Conservation (phyloP, 2,797 vertebrate genomes). For the Notoglanidium macrostoma region DNA sequence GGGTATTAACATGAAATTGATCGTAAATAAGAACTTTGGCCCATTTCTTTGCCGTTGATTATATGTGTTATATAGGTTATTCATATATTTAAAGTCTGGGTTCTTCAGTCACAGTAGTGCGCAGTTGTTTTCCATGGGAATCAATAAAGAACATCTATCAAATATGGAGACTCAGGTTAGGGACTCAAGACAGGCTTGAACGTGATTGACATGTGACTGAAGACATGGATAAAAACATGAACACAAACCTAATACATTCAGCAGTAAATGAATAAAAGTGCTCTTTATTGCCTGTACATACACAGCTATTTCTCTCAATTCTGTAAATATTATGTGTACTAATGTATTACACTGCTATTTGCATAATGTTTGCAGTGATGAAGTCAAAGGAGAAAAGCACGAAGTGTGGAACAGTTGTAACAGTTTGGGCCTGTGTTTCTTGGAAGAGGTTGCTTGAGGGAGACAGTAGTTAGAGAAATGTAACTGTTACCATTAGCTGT, state of each 20-base stretch:
- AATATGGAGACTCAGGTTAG: neutral
- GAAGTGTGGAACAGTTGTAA: neutral
- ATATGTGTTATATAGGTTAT: no score
- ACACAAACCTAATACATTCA: neutral
- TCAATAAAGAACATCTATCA: neutral
- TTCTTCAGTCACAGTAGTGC: neutral
- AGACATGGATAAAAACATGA: neutral
- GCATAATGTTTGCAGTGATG: neutral
- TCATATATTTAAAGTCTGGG: neutral
- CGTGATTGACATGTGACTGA: neutral
- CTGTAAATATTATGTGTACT: neutral
- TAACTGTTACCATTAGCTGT: no score
- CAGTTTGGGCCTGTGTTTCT: no score
- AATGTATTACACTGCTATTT: neutral
- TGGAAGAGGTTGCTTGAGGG: no score
- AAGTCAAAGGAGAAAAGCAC: neutral
- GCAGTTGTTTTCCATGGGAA: neutral
- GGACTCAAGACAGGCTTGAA: neutral
- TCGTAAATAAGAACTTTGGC: no score
- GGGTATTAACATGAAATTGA: neutral
- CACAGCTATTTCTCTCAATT: neutral
- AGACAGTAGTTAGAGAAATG: no score
- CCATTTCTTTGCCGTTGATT: no score
- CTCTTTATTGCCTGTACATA: neutral
- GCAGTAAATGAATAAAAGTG: neutral